Base-by-base conservation (phyloP, 2,888 invertebrate genomes). In the Saturnia japonica region DNA sequence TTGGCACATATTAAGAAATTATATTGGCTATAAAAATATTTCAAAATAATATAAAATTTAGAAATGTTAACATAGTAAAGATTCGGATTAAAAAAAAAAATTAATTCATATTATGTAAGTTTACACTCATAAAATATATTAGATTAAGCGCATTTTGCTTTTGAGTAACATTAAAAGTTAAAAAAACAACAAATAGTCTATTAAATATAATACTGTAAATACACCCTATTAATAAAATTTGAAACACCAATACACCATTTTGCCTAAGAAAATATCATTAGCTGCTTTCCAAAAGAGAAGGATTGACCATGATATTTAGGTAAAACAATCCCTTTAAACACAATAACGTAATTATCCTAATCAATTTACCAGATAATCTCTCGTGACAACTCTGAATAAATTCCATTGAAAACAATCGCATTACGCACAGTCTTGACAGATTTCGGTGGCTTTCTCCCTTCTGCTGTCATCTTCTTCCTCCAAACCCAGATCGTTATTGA, bases 391-490 rank as follows among this genome's bases (percentile, higher is more conserved):
- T 72, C 74, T 72, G 71, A 60, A 64, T 72, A 68, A 70, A 70
- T 74, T 73, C 74, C 74, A 75, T 75, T 62, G 70, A 73, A 72
- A 80, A 66, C 66, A 90, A 91, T 92, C 83, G 87, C 85, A 79
- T 91, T 91, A 93, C 83, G 88, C 85, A 79, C 93, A 93, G 68
- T 91, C 88, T 34, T 83, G 81, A 78, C 93, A 93, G 9, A 81
- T 54, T 54, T 84, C 85, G 3, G 79, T 74, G 0, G 88, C 85
- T 71, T 91, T 81, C 84, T 93, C 93, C 84, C 80, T 89, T 80
- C 92, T 90, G 60, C 86, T 87, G 0, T 82, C 79, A 12, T 82
- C 80, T 40, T 87, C 86, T 7, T 86, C 88, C 7, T 88, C 89
- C 22, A 81, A 75, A 9, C 78, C 84, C 34, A 80, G 82, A 34